Evolutionary conservation across 2,888 invertebrate species (phyloP), one percentile per base, ranked within the genome.

Genomic region (Ophion ventricosus): DNA sequence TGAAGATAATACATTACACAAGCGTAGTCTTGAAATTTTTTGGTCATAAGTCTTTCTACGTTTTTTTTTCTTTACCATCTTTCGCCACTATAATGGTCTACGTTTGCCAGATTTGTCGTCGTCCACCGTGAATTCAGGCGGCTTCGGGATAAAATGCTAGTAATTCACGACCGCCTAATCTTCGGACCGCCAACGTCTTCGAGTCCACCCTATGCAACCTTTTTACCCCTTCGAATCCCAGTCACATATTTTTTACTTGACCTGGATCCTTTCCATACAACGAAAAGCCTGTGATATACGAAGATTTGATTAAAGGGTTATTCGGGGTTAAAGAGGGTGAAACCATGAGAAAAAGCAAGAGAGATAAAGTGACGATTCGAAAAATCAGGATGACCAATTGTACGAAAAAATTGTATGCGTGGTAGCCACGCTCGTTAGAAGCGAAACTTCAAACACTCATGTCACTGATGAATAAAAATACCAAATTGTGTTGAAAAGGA

Each of bases 31-130:
- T 77, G 43, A 69, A 59, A 69, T 49, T 59, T 77, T 69, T 59
- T 59, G 43, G n/a, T 59, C 57, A 29, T 67, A 78, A 63, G 23
- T 78, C 54, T 23, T 61, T 23, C 11, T 25, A 10, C 25, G 63
- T 56, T n/a, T 43, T 69, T 74, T 57, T 70, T 74, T n/a, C n/a
- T 59, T 69, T 79, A 26, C 43, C 57, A 69, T 78, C 59, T 26
- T 59, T 20, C 49, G 49, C 35, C 70, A 70, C 70, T 43, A 54
- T 59, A 35, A 64, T 75, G 79, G 64, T 64, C 40, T 75, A 83
- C 83, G 83, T 79, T 70, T 17, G n/a, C 35, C 70, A 49, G 79
- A 83, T 83, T 83, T 75, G 75, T 83, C 79, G 70, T 83, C 64
- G 40, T 56, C 43, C 43, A 67, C 25, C 67, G 54, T 54, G 63